Base-by-base conservation (phyloP, 2,888 invertebrate genomes). In the Cheilosia urbana region DNA sequence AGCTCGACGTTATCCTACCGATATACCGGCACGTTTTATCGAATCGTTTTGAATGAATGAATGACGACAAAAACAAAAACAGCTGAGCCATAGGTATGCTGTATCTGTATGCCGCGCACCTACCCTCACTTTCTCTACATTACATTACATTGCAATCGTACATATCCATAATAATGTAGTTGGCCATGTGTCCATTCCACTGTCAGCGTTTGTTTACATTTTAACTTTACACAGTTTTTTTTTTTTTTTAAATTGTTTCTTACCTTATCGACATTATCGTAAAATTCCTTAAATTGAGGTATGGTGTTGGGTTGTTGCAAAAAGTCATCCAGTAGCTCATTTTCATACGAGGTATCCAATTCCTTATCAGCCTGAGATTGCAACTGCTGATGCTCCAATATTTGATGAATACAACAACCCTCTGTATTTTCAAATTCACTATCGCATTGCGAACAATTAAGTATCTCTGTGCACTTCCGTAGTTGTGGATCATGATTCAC, bases 341-440 rank as follows among this genome's bases (percentile, higher is more conserved):
- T 72, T 34, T 85, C 85, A 21, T 49, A 85, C 76, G 72, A 81
- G 11, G 5, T 81, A 72, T 77, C 76, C 66, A 77, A 40, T 40
- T 77, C 85, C 7, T 47, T 24, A 13, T 76, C 57, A 6, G 57
- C 15, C 15, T 66, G 62, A 53, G 81, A 42, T 34, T 72, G 57
- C 9, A 62, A 62, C 1, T 24, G n/a, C 24, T 85, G 85, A 49
- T 85, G 81, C 2, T 81, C 81, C 62, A 85, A 72, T 57, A 76
- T 68, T 51, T 85, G 85, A 47, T 85, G 85, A 13, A 81, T 72
- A 17, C 77, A 76, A 37, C 77, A 81, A 15, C 76, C 66, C 11
- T 85, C 85, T 4, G 85, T 63, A 51, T 77, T 85, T 68, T 85
- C 85, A 15, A 85, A 85, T 63, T 81, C 85, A 76, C 68, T 71